Percentiles rank a stretch among this genome's conserved stretches.
phyloP scores from a whole-genome alignment of 2,888 invertebrate genomes.

The Campoletis raptor region DNA sequence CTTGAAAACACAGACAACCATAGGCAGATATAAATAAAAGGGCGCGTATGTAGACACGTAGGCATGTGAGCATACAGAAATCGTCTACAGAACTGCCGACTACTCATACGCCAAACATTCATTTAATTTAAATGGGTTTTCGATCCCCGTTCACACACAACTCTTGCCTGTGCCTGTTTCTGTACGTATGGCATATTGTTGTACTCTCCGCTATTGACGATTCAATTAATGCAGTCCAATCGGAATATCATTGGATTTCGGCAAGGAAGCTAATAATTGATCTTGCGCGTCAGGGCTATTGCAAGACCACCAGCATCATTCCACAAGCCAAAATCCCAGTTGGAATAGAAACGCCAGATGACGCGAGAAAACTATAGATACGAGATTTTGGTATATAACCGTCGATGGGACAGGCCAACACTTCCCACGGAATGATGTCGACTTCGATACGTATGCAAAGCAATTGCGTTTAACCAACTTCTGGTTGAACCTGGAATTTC shows the following conservation, averaged over 20 bases:
- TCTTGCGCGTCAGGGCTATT: conserved; percentile 26
- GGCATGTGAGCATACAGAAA: conserved; percentile 11
- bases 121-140: conserved; percentile 82
- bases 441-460: conserved; percentile 82
- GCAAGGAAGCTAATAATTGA: conserved; percentile 63
- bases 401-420: conserved; percentile 35
- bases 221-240: conserved; percentile 66
- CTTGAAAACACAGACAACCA: background rate
- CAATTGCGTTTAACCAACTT: conserved; percentile 83
- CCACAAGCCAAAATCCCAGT: background rate
- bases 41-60: background rate
- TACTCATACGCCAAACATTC: conserved; percentile 81
- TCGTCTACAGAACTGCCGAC: background rate
- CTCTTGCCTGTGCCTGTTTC: conserved; percentile 16
- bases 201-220: conserved; percentile 61
- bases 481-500: conserved; percentile 81
- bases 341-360: conserved; percentile 24
- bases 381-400: conserved; percentile 4
- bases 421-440: conserved; percentile 58
- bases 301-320: background rate
- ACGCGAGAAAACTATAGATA: conserved; percentile 39
- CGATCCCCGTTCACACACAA: conserved; percentile 58
- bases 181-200: conserved; percentile 52
- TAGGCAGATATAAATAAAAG: conserved; percentile 9
- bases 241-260: conserved; percentile 46